Evolutionary conservation across 2,113 vertebrate species (phyloP), one percentile per base, ranked within the genome.

Genomic region (Limnothrissa miodon): DNA sequence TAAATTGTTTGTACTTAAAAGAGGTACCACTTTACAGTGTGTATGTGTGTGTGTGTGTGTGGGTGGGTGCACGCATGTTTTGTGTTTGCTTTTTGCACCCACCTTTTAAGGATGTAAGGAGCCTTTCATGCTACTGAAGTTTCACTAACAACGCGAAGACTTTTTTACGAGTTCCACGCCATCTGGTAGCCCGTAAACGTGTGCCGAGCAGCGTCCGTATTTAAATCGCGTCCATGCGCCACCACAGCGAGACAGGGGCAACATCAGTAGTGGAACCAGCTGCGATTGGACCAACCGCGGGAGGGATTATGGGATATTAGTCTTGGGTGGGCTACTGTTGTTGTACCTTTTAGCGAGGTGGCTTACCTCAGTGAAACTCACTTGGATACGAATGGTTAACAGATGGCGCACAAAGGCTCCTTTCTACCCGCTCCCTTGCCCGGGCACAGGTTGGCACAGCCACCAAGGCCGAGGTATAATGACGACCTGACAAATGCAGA

Each of bases 291-390:
- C 85, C 84, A 79, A 25, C 84, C 88, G 89, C 87, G 70, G 78
- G 80, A 85, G 51, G 83, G 86, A 85, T 86, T 89, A 90, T 88
- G 88, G 86, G 86, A 74, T 90, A 85, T 90, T 81, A 81, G 89
- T 89, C 86, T 83, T 93, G 92, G 93, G 93, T 94, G 93, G 93
- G 92, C 90, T 82, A 78, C 86, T 87, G 82, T 84, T 87, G 88
- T 87, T 88, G 88, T 89, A 92, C 92, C 90, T 91, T 91, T 88
- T 91, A 90, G 88, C 78, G 86, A 89, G 88, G 93, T 90, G 93
- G 92, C 92, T 90, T 92, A 92, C 89, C 89, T 91, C 90, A 89
- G 79, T 92, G 91, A 87, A 91, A 91, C 92, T 78, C 89, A 86
- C 89, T 86, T 85, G 59, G 86, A 83, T 42, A 48, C 19, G 78